Evolutionary conservation across 2,797 vertebrate genomes (phyloP).

Genomic region (Chelon auratus): DNA sequence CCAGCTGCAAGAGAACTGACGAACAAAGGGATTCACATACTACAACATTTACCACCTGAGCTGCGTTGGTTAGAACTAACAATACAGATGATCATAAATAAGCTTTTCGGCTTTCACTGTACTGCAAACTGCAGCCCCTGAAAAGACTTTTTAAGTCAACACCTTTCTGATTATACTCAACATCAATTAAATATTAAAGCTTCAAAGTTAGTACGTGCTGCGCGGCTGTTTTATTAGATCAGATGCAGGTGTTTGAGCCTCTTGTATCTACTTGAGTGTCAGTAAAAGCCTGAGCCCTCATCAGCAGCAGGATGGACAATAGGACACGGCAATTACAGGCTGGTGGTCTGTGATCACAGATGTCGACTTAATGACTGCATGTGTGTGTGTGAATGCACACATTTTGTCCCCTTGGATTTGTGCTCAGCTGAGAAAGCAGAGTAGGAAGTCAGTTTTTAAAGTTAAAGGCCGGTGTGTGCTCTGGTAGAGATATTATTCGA

Average conservation of each 20-base stretch:
- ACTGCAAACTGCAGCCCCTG: background rate
- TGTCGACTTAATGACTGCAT: slow-evolving; percentile 42
- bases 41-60: background rate
- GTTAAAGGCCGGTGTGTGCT: background rate
- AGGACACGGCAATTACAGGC: slow-evolving; percentile 42
- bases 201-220: background rate
- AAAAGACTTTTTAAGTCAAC: background rate
- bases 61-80: background rate
- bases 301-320: slow-evolving; percentile 41
- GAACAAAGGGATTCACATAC: background rate
- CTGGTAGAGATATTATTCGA: too few species aligned
- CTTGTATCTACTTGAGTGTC: slow-evolving; percentile 23
- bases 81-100: background rate
- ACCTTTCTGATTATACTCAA: background rate
- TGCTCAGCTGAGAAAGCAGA: background rate
- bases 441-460: background rate
- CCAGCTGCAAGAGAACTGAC: background rate
- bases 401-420: slow-evolving; percentile 7
- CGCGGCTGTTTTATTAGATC: background rate
- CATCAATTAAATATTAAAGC: background rate
- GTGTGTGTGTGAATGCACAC: slow-evolving; percentile 4
- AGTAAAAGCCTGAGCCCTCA: slow-evolving; percentile 33
- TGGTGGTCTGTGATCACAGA: slow-evolving; percentile 47
- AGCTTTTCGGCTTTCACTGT: background rate
- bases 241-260: slow-evolving; percentile 33